A percentile compares a stretch with the other conserved stretches of the same genome.
phyloP scores from a whole-genome alignment of 1,140 invertebrate genomes.

The Hylyphantes graminicola region DNA sequence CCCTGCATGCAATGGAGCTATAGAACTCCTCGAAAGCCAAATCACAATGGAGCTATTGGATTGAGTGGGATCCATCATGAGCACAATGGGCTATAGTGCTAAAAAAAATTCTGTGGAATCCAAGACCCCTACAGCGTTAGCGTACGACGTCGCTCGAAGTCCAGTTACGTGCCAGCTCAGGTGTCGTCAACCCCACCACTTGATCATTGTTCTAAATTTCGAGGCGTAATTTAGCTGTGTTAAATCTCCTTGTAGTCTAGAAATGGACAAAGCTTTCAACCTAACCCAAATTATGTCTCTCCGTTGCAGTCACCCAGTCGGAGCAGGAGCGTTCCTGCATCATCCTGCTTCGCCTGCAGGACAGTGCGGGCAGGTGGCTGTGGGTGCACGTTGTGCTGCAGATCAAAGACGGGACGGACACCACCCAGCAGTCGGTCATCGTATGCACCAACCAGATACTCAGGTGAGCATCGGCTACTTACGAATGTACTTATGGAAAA shows the following conservation, averaged over 20 bases:
- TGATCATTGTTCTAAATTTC: not conserved
- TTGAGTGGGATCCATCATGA: no score
- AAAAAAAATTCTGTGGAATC: no score
- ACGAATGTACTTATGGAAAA: no score
- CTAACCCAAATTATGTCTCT: not conserved
- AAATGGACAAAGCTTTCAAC: no score
- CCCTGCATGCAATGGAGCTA: no score
- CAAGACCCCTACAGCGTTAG: no score
- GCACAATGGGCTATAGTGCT: no score
- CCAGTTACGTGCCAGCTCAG: no score
- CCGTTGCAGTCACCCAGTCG: slow-evolving; percentile 84
- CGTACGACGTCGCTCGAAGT: no score
- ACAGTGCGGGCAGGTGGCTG: slow-evolving; percentile 76
- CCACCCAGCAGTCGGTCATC: slow-evolving; percentile 91
- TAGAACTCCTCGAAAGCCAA: no score
- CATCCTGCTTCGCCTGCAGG: slow-evolving; percentile 87
- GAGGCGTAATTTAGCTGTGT: not conserved
- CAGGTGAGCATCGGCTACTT: slow-evolving; percentile 76
- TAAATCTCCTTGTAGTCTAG: not conserved
- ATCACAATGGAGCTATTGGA: no score
- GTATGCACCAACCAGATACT: slow-evolving; percentile 97
- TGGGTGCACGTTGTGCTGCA: slow-evolving; percentile 96
- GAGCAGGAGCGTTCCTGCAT: slow-evolving; percentile 97
- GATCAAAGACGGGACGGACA: slow-evolving; percentile 83
- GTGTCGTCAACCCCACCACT: no score